Evolutionary conservation across 1,140 invertebrate genomes (phyloP), one percentile per base, ranked within the genome.

Genomic region (Caenorhabditis tropicalis): DNA sequence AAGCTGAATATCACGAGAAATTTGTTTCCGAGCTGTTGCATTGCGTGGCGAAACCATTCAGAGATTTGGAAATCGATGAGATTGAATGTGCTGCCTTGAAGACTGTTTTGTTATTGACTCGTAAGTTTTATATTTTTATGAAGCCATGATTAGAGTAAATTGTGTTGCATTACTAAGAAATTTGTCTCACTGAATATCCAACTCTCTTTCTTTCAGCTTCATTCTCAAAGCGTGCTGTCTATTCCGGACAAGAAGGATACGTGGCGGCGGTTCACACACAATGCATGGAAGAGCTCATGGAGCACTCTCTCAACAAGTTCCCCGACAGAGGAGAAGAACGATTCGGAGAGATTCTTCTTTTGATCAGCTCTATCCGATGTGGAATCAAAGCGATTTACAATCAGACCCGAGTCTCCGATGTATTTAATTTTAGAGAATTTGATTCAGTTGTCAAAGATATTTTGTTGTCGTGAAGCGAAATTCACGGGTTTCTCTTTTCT

Each of bases 81-180:
- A 48, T 48, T 21, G 82, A 83, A 48, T 83, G 82, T 36, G 82
- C 58, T 0, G 82, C 65, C 7, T 36, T 83, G 31, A 83, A 83
- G 39, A 70, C 82, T 27, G 29, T 83, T 74, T 31, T 83, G 4
- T 39, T 83, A 1, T 48, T 83, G 31, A 46, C 58, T n/a, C 82
- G 82, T 83, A 10, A 83, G 81, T 39, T 60, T n/a, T n/a, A n/a
- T n/a, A n/a, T n/a, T n/a, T n/a, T n/a, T n/a, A n/a, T n/a, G n/a
- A n/a, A n/a, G n/a, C n/a, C n/a, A n/a, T n/a, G n/a, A n/a, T n/a
- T n/a, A n/a, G n/a, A n/a, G n/a, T n/a, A n/a, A n/a, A n/a, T n/a
- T n/a, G n/a, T n/a, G n/a, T n/a, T n/a, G n/a, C n/a, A n/a, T n/a
- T n/a, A n/a, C n/a, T n/a, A n/a, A n/a, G n/a, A n/a, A n/a, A n/a